Percentiles rank a stretch among this genome's conserved stretches.
Evolutionary conservation across 2,888 invertebrate species (phyloP).

Genomic region (Euzetes globulus): DNA sequence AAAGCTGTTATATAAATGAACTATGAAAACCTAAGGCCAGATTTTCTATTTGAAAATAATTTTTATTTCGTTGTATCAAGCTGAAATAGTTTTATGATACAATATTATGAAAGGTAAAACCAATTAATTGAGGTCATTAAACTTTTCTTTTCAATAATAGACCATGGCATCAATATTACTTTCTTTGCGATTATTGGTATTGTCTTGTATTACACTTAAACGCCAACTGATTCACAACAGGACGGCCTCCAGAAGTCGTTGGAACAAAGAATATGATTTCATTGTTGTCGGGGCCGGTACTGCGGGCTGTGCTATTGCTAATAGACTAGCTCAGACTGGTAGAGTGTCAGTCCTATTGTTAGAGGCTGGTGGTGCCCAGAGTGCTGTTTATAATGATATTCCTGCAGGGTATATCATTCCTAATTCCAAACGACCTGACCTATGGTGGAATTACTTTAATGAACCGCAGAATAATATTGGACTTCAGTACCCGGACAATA

Average conservation of each 20-base stretch:
- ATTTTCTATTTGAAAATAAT: no score
- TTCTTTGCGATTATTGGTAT: no score
- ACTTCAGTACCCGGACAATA: no score
- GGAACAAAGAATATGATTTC: not conserved
- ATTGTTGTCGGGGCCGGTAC: not conserved
- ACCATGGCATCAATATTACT: no score
- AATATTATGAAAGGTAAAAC: no score
- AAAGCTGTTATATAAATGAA: no score
- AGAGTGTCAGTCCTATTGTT: not conserved
- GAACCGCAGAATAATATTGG: not conserved
- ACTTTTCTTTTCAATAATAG: no score
- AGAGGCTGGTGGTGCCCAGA: not conserved
- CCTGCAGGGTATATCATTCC: not conserved
- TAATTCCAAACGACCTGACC: not conserved
- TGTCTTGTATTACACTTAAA: not conserved
- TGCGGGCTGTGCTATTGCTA: not conserved
- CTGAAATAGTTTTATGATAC: no score
- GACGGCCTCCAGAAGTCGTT: not conserved
- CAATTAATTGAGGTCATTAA: no score
- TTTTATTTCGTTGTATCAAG: no score
- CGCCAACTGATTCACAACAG: not conserved
- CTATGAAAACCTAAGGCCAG: no score
- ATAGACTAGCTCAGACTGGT: not conserved
- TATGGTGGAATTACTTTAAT: not conserved
- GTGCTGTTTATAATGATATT: not conserved